These are phyloP conservation scores for Amphipyra berbera DNA, from an alignment of 2,888 invertebrate genomes.

Conservation along the genomic window DNA sequence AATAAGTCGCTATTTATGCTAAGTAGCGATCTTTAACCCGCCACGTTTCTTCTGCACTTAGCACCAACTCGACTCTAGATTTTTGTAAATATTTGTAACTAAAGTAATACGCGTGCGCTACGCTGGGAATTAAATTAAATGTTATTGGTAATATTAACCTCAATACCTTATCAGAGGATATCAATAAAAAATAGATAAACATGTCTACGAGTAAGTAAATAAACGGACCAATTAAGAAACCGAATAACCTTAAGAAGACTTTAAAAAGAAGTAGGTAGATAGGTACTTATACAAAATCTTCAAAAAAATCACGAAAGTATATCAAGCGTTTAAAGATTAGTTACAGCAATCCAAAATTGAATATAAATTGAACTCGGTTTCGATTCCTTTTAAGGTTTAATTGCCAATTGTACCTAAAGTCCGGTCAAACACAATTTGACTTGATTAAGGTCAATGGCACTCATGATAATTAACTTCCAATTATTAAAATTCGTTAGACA, in stretches of 20 bases:
- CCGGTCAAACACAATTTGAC: conserved; percentile 49
- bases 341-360: conserved; percentile 62
- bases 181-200: conserved; percentile 24
- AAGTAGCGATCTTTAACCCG: conserved; percentile 33
- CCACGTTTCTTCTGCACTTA: conserved; percentile 15
- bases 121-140: conserved; percentile 24
- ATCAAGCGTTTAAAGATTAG: conserved; percentile 66
- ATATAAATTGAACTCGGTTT: conserved; percentile 61
- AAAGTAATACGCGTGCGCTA: conserved; percentile 16
- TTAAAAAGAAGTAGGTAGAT: conserved; percentile 10
- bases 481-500: conserved; percentile 54
- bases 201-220: conserved; percentile 11
- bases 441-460: conserved; percentile 70
- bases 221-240: conserved; percentile 37
- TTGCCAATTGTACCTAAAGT: conserved; percentile 50
- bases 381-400: conserved; percentile 64
- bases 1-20: conserved; percentile 4
- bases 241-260: conserved; percentile 25
- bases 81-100: conserved; percentile 26
- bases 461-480: conserved; percentile 54
- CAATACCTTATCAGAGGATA: conserved; percentile 35
- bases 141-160: conserved; percentile 37
- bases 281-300: not conserved
- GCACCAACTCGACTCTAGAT: conserved; percentile 13
- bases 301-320: conserved; percentile 57